Percentiles rank a stretch among this genome's conserved stretches.
Evolutionary conservation across 2,888 invertebrate species (phyloP).

Genomic region (Drosophila tripunctata): DNA sequence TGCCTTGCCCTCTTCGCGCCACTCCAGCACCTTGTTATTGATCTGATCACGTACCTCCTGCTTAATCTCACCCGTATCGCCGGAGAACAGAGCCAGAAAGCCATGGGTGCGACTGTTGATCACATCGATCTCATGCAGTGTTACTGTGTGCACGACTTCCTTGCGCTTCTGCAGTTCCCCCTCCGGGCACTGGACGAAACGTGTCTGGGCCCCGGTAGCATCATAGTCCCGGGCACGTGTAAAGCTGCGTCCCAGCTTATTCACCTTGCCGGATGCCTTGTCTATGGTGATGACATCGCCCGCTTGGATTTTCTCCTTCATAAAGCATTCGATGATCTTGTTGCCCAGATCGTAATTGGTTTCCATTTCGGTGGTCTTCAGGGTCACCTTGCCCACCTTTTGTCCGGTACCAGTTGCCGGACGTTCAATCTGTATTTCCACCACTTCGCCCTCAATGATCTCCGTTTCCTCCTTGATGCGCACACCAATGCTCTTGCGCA

Average conservation of each 20-base stretch:
- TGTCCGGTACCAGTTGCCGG: slow-evolving; percentile 94
- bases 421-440: slow-evolving; percentile 97
- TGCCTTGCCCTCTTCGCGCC: slow-evolving; percentile 99
- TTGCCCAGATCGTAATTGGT: slow-evolving; percentile 99
- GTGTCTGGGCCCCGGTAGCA: slow-evolving; percentile 94
- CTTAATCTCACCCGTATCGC: slow-evolving; percentile 99
- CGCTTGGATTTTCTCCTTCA: slow-evolving; percentile 97
- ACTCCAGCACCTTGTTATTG: slow-evolving; percentile 98
- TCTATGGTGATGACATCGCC: slow-evolving; percentile 99
- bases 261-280: slow-evolving; percentile 98
- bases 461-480: slow-evolving; percentile 99
- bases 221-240: slow-evolving; percentile 98
- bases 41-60: slow-evolving; percentile 99
- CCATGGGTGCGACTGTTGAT: slow-evolving; percentile 99
- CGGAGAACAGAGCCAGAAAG: slow-evolving; percentile 97
- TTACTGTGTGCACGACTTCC: slow-evolving; percentile 98
- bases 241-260: slow-evolving; percentile 95
- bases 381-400: slow-evolving; percentile 94
- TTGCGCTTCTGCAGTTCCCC: slow-evolving; percentile 99
- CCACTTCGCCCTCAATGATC: slow-evolving; percentile 99
- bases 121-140: slow-evolving; percentile 99
- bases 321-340: slow-evolving; percentile 98
- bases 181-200: slow-evolving; percentile 99
- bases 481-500: slow-evolving; percentile 98
- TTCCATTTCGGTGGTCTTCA: slow-evolving; percentile 99